Evolutionary conservation across 2,797 vertebrate species (phyloP), one percentile per base, ranked within the genome.

Genomic region (Setipinna tenuifilis): DNA sequence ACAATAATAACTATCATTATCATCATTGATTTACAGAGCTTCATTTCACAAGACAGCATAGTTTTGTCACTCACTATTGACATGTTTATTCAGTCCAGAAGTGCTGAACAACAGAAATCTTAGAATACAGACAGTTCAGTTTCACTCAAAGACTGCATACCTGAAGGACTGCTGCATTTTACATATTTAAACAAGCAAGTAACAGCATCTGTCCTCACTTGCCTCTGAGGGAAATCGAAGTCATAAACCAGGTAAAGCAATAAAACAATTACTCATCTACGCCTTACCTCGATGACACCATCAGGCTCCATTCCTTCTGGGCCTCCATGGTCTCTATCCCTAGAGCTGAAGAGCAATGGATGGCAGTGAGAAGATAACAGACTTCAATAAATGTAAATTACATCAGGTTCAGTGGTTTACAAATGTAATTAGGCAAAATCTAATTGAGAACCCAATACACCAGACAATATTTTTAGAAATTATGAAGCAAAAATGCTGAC

Each of bases 301-400:
- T 97, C 96, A 54, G 96, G 96, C 92, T 97, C 96, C 96, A 97
- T 97, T 93, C 96, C 96, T 88, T 97, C 96, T 50, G 96, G 96
- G 93, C 96, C 95, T 95, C 95, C 96, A 96, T 97, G 96, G 93
- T 97, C 96, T 96, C 95, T 94, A 92, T 96, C 96, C 96, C 96
- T 97, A 91, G 75, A 25, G 81, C 0, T 54, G 86, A 90, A 4
- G 3, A 83, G 57, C 82, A 87, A 12, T 25, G 14, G 5, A 46
- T n/a, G 68, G 19, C 46, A 23, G 23, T 31, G 3, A 6, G 23
- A n/a, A 28, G 7, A 17, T 11, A 83, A 62, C 9, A 7, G 17
- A 14, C 12, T 54, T 11, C 17, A 59, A 17, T 59, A 59, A 59
- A 59, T 59, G 19, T 21, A 19, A 3, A 59, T 19, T 2, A 59